Conservation (phyloP, 2,113 vertebrate species). For the Mystacornis crossleyi region DNA sequence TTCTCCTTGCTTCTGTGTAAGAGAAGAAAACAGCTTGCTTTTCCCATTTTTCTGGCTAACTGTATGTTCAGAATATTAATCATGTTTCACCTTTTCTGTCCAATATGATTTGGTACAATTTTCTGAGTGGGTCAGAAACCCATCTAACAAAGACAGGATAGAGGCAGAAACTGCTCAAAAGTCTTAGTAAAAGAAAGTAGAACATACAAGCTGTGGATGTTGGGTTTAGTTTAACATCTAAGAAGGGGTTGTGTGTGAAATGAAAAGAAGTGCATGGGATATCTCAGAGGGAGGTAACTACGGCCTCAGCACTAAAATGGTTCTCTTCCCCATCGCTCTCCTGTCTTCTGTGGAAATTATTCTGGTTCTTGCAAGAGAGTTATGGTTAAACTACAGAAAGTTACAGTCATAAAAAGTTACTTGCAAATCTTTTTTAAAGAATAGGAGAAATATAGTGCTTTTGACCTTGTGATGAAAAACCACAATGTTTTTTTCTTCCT, state of each 20-base stretch:
- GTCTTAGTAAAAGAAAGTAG: background rate
- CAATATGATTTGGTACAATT: background rate
- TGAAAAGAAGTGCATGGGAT: background rate
- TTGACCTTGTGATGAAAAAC: background rate
- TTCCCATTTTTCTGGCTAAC: background rate
- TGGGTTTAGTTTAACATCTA: background rate
- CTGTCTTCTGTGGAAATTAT: background rate
- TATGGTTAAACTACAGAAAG: background rate
- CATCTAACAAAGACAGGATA: background rate
- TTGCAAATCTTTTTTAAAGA: background rate
- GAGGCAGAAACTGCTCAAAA: background rate
- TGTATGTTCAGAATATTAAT: constrained; percentile 17
- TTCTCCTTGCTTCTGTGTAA: background rate
- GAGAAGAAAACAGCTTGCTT: background rate
- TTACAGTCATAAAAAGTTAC: background rate
- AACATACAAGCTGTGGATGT: background rate
- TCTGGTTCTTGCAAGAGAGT: background rate
- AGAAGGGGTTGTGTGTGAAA: background rate
- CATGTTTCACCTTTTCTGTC: background rate
- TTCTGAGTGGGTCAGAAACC: background rate
- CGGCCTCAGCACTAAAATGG: background rate
- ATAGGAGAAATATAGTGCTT: background rate
- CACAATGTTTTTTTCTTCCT: background rate
- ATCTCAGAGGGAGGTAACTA: background rate
- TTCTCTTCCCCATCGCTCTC: background rate